Conservation (phyloP, 2,888 invertebrate species). For the Drosophila paracracens region DNA sequence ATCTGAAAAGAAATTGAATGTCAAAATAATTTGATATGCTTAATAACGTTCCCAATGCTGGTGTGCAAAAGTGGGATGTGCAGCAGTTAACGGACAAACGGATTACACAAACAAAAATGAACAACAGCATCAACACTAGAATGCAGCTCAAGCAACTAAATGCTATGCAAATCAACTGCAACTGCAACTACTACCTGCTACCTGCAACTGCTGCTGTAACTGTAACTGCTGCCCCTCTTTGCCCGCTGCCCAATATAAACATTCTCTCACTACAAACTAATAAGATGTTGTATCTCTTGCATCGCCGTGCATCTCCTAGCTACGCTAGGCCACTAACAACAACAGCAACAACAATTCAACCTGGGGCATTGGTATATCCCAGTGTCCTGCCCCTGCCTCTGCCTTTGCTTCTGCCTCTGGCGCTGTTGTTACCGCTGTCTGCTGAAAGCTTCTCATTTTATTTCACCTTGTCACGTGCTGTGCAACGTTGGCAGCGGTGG, state of each 20-base stretch:
- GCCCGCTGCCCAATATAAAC: constrained; percentile 45
- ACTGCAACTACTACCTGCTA: constrained; percentile 24
- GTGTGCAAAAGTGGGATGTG: background rate
- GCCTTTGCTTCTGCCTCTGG: constrained; percentile 1
- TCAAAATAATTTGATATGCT: constrained; percentile 60
- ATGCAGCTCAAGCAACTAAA: constrained; percentile 51
- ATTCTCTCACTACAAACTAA: constrained; percentile 69
- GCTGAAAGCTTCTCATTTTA: constrained; percentile 79
- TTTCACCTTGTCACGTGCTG: constrained; percentile 79
- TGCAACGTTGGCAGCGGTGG: constrained; percentile 70
- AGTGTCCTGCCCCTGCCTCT: background rate
- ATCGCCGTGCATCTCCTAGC: constrained; percentile 49
- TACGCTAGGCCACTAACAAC: constrained; percentile 25
- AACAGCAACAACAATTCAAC: constrained; percentile 26
- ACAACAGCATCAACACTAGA: constrained; percentile 23
- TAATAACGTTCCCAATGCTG: constrained; percentile 17
- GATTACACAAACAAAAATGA: constrained; percentile 33
- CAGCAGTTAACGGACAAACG: constrained; percentile 47
- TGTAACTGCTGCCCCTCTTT: constrained; percentile 12
- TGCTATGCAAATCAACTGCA: constrained; percentile 59
- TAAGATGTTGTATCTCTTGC: constrained; percentile 71
- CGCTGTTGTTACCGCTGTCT: constrained; percentile 31
- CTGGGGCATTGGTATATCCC: constrained; percentile 45
- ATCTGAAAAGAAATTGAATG: constrained; percentile 45
- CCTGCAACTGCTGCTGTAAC: constrained; percentile 5